These are phyloP conservation scores for Cantharis lateralis DNA, from an alignment of 2,888 invertebrate species.

Conservation along the genomic window DNA sequence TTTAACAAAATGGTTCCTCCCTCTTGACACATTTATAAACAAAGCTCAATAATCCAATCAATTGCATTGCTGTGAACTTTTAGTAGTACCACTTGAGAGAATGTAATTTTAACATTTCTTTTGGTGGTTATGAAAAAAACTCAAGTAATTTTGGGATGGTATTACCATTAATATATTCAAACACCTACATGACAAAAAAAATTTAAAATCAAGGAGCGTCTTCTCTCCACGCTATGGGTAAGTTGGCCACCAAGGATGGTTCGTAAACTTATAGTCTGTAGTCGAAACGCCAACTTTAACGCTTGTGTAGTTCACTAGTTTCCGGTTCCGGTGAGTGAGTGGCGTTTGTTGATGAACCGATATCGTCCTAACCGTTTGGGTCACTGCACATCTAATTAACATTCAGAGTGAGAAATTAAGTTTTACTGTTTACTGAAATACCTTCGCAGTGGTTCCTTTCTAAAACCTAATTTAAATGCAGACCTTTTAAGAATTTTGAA, in stretches of 20 bases:
- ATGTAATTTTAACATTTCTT: too few relatives aligned
- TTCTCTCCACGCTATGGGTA: constrained; percentile 42
- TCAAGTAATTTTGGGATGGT: not conserved
- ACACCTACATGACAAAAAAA: constrained; percentile 11
- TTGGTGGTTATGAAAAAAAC: not conserved
- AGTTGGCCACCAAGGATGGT: constrained; percentile 50
- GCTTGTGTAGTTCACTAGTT: constrained; percentile 51
- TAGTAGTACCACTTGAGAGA: too few relatives aligned
- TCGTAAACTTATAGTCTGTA: constrained; percentile 26
- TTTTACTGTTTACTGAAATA: constrained; percentile 27
- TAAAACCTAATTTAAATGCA: not conserved
- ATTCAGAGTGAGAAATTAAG: constrained; percentile 37
- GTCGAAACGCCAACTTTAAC: constrained; percentile 49
- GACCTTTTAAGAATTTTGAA: not conserved
- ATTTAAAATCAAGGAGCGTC: constrained; percentile 29
- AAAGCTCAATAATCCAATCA: not conserved
- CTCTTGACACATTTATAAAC: not conserved
- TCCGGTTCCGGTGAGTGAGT: constrained; percentile 52
- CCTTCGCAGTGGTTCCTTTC: constrained; percentile 6
- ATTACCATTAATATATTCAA: not conserved
- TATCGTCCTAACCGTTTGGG: constrained; percentile 44
- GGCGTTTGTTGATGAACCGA: constrained; percentile 50
- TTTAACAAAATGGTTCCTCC: not conserved
- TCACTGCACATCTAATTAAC: constrained; percentile 45
- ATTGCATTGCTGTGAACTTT: not conserved